Base-by-base conservation (phyloP, 2,113 vertebrate genomes). In the Hystrix brachyura region DNA sequence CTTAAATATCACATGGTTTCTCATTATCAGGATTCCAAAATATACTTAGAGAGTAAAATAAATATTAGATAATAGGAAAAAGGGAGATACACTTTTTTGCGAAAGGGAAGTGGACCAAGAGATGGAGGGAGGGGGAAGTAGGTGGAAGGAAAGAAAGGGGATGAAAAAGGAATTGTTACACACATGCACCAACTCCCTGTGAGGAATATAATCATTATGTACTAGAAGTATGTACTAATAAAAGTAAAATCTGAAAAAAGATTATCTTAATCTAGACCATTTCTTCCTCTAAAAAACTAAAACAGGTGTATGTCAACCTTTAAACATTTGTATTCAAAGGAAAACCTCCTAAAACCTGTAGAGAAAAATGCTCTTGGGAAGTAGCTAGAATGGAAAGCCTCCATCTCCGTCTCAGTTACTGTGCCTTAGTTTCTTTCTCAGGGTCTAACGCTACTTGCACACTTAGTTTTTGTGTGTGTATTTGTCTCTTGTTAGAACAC, bases 231-330 rank as follows among this genome's bases (percentile, higher is more conserved):
- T 38, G 38, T 38, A 38, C 38, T 38, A 38, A 38, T 38, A 76
- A 38, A 96, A 92, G 60, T 87, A 46, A 92, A 43, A 43, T 6
- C 7, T 87, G 67, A 87, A 96, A 90, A 32, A 55, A 80, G 57
- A 76, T 85, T 84, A 62, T 82, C 51, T 55, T 55, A 34, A 10
- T 79, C 15, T 89, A 60, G 57, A 43, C 27, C 27, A 64, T 94
- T 94, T 90, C 53, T 34, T 69, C 51, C 19, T 48, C 32, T 10
- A 53, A 57, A 65, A 96, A 69, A 90, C 15, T 29, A 67, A 81
- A 85, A 27, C 60, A 89, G 51, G 38, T 69, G 32, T 19, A 65
- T 72, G 43, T 64, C 64, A 86, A 43, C 23, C 18, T 27, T 79
- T 86, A 79, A 83, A 84, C 27, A 71, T 92, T 76, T 92, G 32